A percentile compares a stretch with the other conserved stretches of the same genome.
Conservation (phyloP, 1,140 invertebrate species). For the Rhizoglyphus robini region DNA sequence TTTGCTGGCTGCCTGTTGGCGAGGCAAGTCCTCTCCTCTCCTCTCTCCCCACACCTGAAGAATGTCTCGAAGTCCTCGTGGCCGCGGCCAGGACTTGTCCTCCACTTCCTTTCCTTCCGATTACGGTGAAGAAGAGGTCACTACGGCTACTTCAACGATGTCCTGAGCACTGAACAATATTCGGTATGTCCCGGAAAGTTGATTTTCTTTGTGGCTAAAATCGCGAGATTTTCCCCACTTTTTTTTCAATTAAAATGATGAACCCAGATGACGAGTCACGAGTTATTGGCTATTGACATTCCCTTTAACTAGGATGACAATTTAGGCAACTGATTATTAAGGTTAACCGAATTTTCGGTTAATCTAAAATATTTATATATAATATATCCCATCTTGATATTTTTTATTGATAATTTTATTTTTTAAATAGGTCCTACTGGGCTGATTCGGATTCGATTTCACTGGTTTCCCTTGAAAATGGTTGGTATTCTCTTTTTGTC, state of each 20-base stretch:
- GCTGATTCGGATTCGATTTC: neutral
- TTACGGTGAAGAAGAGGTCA: neutral
- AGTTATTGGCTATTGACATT: neutral
- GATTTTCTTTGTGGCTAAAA: neutral
- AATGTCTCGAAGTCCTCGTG: neutral
- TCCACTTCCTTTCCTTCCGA: neutral
- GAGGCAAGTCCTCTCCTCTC: neutral
- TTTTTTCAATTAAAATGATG: too few species aligned
- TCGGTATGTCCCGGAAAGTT: neutral
- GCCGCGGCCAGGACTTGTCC: neutral
- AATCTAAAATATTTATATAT: neutral
- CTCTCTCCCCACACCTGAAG: neutral
- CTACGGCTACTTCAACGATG: neutral
- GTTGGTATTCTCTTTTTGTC: neutral
- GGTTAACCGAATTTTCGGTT: neutral
- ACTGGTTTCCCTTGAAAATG: neutral
- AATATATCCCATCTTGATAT: neutral
- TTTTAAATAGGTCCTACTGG: neutral
- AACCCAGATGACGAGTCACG: slow-evolving; percentile 14
- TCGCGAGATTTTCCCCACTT: too few species aligned
- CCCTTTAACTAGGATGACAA: neutral
- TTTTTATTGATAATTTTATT: neutral
- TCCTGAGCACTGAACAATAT: neutral
- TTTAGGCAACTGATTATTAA: neutral
- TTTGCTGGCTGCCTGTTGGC: too few species aligned